phyloP scores from a whole-genome alignment of 2,888 invertebrate genomes.

The Aleiodes testaceus region DNA sequence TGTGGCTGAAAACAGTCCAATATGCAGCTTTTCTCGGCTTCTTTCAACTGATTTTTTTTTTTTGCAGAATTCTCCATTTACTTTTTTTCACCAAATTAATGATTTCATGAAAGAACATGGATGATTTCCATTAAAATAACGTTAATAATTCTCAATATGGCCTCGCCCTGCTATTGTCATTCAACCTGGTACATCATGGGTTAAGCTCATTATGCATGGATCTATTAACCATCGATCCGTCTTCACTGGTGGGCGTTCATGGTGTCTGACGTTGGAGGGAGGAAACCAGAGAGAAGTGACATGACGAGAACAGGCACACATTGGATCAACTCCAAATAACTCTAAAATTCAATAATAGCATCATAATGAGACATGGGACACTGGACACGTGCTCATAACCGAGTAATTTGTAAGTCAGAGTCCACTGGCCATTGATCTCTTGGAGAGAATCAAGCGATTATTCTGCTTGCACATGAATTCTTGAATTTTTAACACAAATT shows the following conservation, averaged over 20 bases:
- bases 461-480: conserved; percentile 35
- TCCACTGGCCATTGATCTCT: no score
- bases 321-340: conserved; percentile 62
- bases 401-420: conserved; percentile 27
- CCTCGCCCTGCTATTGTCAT: conserved; percentile 12
- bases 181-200: conserved; percentile 20
- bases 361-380: conserved; percentile 68
- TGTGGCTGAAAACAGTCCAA: conserved; percentile 63
- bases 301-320: conserved; percentile 13
- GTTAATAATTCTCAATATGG: conserved; percentile 20
- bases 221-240: conserved; percentile 68
- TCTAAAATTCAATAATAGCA: conserved; percentile 69
- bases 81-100: no score
- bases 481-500: conserved; percentile 53
- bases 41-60: neutral
- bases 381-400: conserved; percentile 67
- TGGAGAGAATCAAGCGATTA: no score
- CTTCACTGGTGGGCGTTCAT: conserved; percentile 63
- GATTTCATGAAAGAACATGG: no score
- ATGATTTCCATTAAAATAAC: no score
- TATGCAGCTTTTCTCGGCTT: conserved; percentile 1
- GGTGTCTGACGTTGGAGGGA: conserved; percentile 53
- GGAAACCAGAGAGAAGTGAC: conserved; percentile 46
- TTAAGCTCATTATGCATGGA: conserved; percentile 60
- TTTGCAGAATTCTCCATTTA: neutral